phyloP scores from a whole-genome alignment of 2,888 invertebrate genomes.

The Yponomeuta cagnagella region DNA sequence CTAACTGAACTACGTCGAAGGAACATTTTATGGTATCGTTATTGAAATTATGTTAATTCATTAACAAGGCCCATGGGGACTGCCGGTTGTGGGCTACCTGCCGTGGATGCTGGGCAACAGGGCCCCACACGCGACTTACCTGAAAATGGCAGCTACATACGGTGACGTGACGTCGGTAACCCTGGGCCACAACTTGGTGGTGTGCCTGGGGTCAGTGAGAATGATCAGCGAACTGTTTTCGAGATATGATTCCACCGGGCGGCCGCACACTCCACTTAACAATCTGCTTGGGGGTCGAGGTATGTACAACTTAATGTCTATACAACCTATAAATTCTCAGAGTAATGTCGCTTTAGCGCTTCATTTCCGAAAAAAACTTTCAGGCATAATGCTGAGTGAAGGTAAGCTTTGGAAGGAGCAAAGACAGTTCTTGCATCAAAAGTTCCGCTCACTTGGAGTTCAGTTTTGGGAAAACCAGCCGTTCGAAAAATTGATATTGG shows the following conservation, averaged over 20 bases:
- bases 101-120: constrained; percentile 79
- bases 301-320: constrained; percentile 56
- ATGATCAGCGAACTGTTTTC: constrained; percentile 86
- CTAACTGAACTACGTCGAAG: neutral
- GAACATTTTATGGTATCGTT: neutral
- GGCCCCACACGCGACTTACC: constrained; percentile 84
- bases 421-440: constrained; percentile 85
- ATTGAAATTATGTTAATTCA: neutral
- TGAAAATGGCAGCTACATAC: constrained; percentile 82
- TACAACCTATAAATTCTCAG: neutral
- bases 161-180: constrained; percentile 85
- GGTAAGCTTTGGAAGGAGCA: constrained; percentile 90
- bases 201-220: constrained; percentile 86
- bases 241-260: constrained; percentile 85
- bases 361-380: constrained; percentile 14
- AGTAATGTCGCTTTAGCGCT: neutral
- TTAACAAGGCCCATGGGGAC: constrained; percentile 85
- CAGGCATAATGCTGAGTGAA: constrained; percentile 64
- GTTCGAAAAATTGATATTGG: constrained; percentile 86
- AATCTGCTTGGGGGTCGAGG: constrained; percentile 87
- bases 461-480: constrained; percentile 80
- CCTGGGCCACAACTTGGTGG: constrained; percentile 83
- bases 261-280: constrained; percentile 87
- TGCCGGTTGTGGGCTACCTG: constrained; percentile 85
- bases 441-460: constrained; percentile 87